These are phyloP conservation scores for Papilio xuthus DNA, from an alignment of 1,140 invertebrate genomes.

Conservation along the genomic window DNA sequence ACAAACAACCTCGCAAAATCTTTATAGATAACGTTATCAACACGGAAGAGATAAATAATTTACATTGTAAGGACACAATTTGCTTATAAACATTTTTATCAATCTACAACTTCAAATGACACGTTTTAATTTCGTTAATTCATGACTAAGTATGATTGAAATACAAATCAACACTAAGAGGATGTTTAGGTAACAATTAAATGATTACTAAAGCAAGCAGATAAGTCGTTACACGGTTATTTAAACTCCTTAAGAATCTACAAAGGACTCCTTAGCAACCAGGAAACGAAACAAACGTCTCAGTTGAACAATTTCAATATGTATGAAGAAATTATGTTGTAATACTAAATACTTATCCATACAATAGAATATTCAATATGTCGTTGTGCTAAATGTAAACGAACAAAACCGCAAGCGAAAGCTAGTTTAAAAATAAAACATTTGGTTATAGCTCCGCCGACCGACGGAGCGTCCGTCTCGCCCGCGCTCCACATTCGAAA, in stretches of 20 bases:
- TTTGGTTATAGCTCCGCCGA: slow-evolving; percentile 39
- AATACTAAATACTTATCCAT: background rate
- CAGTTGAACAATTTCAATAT: too few relatives aligned
- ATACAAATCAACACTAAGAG: too few relatives aligned
- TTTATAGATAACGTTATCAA: slow-evolving; percentile 26
- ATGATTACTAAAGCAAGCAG: too few relatives aligned
- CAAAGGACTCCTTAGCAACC: too few relatives aligned
- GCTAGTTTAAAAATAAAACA: slow-evolving; percentile 69
- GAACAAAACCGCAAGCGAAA: slow-evolving; percentile 31
- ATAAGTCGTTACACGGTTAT: too few relatives aligned
- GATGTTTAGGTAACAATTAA: too few relatives aligned
- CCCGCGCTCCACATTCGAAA: slow-evolving; percentile 77
- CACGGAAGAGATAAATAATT: slow-evolving; percentile 10
- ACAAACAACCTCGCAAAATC: slow-evolving; percentile 31
- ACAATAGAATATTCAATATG: background rate
- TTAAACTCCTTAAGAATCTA: too few relatives aligned
- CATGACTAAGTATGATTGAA: too few relatives aligned
- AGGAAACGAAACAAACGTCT: too few relatives aligned
- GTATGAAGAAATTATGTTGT: background rate
- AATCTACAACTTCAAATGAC: background rate
- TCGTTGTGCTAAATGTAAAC: slow-evolving; percentile 6
- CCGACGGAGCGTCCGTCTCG: slow-evolving; percentile 55
- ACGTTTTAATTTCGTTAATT: background rate
- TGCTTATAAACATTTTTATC: slow-evolving; percentile 1
- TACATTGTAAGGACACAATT: background rate